Base-by-base conservation (phyloP, 2,888 invertebrate genomes). In the Atethmia centrago region DNA sequence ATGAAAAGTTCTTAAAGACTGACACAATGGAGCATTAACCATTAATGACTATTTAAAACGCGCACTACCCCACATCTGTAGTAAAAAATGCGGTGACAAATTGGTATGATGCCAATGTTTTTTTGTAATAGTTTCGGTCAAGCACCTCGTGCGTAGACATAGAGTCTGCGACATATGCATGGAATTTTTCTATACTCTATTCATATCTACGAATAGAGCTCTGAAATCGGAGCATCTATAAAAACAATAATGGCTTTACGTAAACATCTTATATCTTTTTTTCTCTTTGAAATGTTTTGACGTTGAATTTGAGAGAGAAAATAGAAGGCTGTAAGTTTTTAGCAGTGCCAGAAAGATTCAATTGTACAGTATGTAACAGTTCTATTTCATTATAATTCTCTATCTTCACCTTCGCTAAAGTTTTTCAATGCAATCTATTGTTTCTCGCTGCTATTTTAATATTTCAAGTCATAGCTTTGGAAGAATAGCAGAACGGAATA, bases 91-190 rank as follows among this genome's bases (percentile, higher is more conserved):
- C 28, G 53, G 62, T 76, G 73, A 83, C 70, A 77, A 78, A 76
- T 88, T 88, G 90, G 88, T 87, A 47, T 51, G 8, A 31, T 84
- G 90, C 90, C 90, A 90, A 88, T 70, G n/a, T 84, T 84, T 85
- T 69, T 73, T 85, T 87, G 72, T 84, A 78, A 84, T 81, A 74
- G 80, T 84, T 87, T 83, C 80, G 88, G 89, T 89, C 89, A 90
- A 89, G 80, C 80, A 89, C 90, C 89, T 87, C 85, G 64, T 68
- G 56, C 67, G 70, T 71, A 88, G 89, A 87, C 89, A 81, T 28
- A 64, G 69, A 84, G 89, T 86, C 89, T 86, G 70, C 84, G 59
- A 77, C 74, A 77, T 68, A 73, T 47, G 66, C 55, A 70, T 79
- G 80, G 72, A 81, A 74, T 80, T 71, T 77, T 77, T 74, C 31